A percentile compares a stretch with the other conserved stretches of the same genome.
phyloP scores from a whole-genome alignment of 2,113 vertebrate genomes.

The Chloropsis cyanopogon region DNA sequence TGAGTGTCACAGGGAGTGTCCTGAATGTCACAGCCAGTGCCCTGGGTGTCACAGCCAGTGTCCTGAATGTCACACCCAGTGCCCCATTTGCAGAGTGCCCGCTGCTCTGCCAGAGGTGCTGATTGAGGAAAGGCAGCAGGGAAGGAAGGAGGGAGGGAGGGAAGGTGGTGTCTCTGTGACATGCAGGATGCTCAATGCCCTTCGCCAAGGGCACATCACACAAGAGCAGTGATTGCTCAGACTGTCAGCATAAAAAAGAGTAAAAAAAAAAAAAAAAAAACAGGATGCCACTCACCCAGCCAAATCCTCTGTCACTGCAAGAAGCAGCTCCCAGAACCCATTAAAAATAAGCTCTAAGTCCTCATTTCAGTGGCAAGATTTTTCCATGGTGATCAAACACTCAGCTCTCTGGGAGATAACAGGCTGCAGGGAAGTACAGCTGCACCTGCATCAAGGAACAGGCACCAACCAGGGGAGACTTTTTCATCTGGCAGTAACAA shows the following conservation, averaged over 20 bases:
- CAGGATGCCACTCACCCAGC: constrained; percentile 33
- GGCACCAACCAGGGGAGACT: neutral
- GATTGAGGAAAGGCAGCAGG: neutral
- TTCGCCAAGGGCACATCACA: constrained; percentile 27
- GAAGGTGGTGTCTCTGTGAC: constrained; percentile 1
- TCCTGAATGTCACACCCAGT: too few species aligned
- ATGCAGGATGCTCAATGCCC: constrained; percentile 43
- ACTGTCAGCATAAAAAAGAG: constrained; percentile 27
- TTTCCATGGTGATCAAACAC: constrained; percentile 5
- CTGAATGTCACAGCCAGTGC: too few species aligned
- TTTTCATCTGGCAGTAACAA: neutral
- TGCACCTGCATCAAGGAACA: neutral
- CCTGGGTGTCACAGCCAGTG: too few species aligned
- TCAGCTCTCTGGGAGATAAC: neutral
- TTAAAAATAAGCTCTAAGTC: constrained; percentile 51
- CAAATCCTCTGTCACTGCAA: constrained; percentile 18
- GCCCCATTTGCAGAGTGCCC: neutral
- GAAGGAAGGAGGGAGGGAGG: constrained; percentile 32
- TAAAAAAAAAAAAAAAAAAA: neutral
- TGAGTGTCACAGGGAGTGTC: too few species aligned
- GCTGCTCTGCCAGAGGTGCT: constrained; percentile 22
- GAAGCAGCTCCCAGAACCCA: constrained; percentile 32
- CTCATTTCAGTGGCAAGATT: neutral
- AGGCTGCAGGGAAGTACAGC: neutral
- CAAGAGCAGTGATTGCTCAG: constrained; percentile 25